phyloP scores from a whole-genome alignment of 2,888 invertebrate genomes.

The Polydrusus pterygomalis region DNA sequence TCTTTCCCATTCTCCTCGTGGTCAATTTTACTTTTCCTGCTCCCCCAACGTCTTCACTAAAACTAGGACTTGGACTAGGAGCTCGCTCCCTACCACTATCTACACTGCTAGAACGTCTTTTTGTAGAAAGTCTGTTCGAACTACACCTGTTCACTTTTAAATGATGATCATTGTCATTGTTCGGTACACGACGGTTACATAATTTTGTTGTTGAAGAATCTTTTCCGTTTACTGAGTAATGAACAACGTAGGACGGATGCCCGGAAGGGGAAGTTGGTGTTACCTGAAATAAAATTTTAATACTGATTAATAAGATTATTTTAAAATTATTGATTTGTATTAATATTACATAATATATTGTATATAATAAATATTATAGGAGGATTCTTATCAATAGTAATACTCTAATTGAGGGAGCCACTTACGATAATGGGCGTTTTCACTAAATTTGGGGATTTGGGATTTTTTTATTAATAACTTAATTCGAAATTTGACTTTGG shows the following conservation, averaged over 20 bases:
- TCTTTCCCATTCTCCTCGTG: conserved; percentile 85
- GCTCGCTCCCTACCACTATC: conserved; percentile 69
- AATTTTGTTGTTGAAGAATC: conserved; percentile 67
- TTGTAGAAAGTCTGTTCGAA: conserved; percentile 31
- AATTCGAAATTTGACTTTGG: no score
- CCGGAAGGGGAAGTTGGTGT: conserved; percentile 70
- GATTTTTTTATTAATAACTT: no score
- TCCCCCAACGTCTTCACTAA: conserved; percentile 64
- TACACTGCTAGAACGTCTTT: conserved; percentile 73
- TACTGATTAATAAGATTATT: no score
- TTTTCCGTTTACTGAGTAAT: conserved; percentile 80
- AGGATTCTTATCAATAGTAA: no score
- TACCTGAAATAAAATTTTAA: no score
- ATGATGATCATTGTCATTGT: conserved; percentile 42
- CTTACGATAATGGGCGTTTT: no score
- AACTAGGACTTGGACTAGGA: conserved; percentile 72
- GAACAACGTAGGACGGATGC: conserved; percentile 77
- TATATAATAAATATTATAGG: no score
- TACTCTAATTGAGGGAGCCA: no score
- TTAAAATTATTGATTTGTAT: no score
- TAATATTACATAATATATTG: no score
- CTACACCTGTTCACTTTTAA: conserved; percentile 47
- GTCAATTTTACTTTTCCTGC: conserved; percentile 71
- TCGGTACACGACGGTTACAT: conserved; percentile 44
- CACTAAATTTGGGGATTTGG: no score